phyloP scores from a whole-genome alignment of 2,888 invertebrate species.

The Ypsolopha sequella region DNA sequence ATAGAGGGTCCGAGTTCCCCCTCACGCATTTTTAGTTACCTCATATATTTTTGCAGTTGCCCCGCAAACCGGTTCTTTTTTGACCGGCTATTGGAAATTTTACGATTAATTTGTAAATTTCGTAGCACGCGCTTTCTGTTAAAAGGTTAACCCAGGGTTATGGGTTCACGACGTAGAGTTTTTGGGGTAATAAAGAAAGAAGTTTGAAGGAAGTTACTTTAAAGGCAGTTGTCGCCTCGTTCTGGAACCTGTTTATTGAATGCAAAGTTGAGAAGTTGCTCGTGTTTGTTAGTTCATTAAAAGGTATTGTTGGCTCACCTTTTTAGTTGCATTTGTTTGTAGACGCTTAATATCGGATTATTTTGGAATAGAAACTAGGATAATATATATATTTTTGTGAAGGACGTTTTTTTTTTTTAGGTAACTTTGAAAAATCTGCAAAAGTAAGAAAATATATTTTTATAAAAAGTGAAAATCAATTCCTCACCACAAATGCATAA shows the following conservation, averaged over 20 bases:
- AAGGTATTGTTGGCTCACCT: neutral
- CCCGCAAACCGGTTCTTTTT: conserved; percentile 42
- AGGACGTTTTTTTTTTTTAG: neutral
- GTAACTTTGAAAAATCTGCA: neutral
- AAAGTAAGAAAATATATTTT: neutral
- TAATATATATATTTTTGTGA: neutral
- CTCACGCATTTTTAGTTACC: conserved; percentile 31
- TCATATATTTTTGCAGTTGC: conserved; percentile 50
- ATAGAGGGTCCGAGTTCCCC: conserved; percentile 45
- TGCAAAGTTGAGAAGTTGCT: neutral
- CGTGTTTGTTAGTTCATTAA: neutral
- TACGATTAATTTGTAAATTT: conserved; percentile 64
- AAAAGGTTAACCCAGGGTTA: conserved; percentile 48
- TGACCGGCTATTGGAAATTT: conserved; percentile 39
- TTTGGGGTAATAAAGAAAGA: conserved; percentile 15
- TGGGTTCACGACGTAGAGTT: conserved; percentile 26
- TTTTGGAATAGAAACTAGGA: neutral
- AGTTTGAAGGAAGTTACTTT: conserved; percentile 21
- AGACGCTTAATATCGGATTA: neutral
- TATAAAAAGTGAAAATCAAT: no score
- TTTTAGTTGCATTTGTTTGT: neutral
- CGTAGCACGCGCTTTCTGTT: conserved; percentile 50
- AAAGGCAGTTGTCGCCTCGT: neutral
- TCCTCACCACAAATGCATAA: no score
- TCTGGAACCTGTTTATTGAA: conserved; percentile 1